A percentile compares a stretch with the other conserved stretches of the same genome.
phyloP scores from a whole-genome alignment of 2,797 vertebrate species.

The Oreochromis grahami region DNA sequence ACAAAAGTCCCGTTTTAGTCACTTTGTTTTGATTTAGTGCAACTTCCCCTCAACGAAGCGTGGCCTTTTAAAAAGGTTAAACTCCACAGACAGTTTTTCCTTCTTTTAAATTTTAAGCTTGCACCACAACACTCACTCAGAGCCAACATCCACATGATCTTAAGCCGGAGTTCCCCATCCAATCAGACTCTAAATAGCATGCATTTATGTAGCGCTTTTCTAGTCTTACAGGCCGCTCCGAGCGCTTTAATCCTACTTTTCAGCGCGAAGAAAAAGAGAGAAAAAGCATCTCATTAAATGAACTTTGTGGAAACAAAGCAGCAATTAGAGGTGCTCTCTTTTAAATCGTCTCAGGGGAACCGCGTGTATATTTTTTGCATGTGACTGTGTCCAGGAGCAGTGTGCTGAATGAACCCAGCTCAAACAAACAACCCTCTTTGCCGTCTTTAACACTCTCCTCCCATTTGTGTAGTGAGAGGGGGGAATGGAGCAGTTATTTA shows the following conservation, averaged over 20 bases:
- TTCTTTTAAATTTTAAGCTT: not conserved
- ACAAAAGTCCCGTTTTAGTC: not conserved
- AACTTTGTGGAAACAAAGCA: slow-evolving; percentile 56
- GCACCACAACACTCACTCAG: not conserved
- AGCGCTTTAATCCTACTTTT: not conserved
- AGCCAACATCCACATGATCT: slow-evolving; percentile 2
- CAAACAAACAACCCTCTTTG: slow-evolving; percentile 71
- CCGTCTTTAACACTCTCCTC: slow-evolving; percentile 73
- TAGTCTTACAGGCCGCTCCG: not conserved
- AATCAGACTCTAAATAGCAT: slow-evolving; percentile 6
- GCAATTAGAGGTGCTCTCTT: slow-evolving; percentile 53
- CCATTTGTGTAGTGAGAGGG: slow-evolving; percentile 50
- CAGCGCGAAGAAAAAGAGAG: not conserved
- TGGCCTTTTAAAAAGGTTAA: not conserved
- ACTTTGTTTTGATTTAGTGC: not conserved
- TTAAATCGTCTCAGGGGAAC: slow-evolving; percentile 30
- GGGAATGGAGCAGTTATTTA: slow-evolving; percentile 71
- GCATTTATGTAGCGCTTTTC: not conserved
- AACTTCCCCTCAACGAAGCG: not conserved
- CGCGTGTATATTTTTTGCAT: slow-evolving; percentile 28
- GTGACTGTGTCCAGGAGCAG: slow-evolving; percentile 18
- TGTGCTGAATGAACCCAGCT: slow-evolving; percentile 47
- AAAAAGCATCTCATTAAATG: not conserved
- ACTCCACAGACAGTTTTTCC: not conserved
- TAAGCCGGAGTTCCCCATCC: slow-evolving; percentile 40